Percentiles rank a stretch among this genome's conserved stretches.
Evolutionary conservation across 2,888 invertebrate species (phyloP).

Genomic region (Ichneumoninae sp.): DNA sequence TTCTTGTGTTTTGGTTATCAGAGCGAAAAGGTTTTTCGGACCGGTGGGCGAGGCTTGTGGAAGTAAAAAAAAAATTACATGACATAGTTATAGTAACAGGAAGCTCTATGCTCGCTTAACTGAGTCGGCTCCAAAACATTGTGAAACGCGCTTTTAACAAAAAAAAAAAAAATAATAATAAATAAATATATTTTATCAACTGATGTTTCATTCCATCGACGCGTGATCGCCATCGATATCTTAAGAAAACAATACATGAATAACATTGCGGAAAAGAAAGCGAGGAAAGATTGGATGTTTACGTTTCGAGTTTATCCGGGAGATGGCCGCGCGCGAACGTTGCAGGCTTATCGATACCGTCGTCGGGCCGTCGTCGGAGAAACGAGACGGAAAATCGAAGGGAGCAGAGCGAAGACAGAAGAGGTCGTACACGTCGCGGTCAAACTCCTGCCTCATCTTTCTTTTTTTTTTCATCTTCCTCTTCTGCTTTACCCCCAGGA

Average conservation of each 20-base stretch:
- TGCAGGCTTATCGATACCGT: slow-evolving; percentile 43
- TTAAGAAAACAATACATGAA: background rate
- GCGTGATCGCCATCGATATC: background rate
- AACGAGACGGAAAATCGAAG: slow-evolving; percentile 30
- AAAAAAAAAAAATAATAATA: too few relatives aligned
- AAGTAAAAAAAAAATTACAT: too few relatives aligned
- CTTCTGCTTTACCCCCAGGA: slow-evolving; percentile 18
- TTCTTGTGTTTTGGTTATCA: background rate
- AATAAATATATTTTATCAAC: background rate
- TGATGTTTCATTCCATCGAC: background rate
- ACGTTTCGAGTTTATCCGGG: slow-evolving; percentile 31
- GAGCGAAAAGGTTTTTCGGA: background rate
- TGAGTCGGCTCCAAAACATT: too few relatives aligned
- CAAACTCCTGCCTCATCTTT: slow-evolving; percentile 13
- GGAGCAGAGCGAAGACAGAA: slow-evolving; percentile 2
- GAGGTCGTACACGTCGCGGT: slow-evolving; percentile 15
- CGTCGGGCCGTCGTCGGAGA: slow-evolving; percentile 28
- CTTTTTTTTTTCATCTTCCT: slow-evolving; percentile 1
- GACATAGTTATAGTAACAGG: too few relatives aligned
- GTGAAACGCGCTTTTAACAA: too few relatives aligned
- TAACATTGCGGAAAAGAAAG: background rate
- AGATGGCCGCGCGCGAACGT: slow-evolving; percentile 10
- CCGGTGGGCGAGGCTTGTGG: too few relatives aligned
- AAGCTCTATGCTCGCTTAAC: too few relatives aligned
- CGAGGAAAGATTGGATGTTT: slow-evolving; percentile 7